These are phyloP conservation scores for Megaceryle maxima DNA, from an alignment of 2,113 vertebrate genomes.

Conservation along the genomic window DNA sequence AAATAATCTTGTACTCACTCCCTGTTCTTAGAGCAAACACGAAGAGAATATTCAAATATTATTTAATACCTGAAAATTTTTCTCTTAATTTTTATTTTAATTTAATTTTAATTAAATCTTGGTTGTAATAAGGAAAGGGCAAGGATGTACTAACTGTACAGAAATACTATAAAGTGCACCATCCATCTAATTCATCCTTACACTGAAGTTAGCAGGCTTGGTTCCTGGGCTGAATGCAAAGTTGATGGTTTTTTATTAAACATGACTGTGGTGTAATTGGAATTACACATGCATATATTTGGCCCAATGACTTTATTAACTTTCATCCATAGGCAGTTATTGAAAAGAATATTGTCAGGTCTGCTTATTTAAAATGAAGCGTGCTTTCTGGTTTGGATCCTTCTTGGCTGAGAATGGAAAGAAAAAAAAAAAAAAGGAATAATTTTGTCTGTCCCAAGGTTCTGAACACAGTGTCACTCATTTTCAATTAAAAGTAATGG, in stretches of 20 bases:
- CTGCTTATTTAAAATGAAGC: constrained; percentile 18
- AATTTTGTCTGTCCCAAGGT: background rate
- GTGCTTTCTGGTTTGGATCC: background rate
- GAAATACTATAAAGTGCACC: background rate
- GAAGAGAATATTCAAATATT: constrained; percentile 32
- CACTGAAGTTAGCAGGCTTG: background rate
- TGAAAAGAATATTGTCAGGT: constrained; percentile 28
- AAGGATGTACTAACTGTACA: background rate
- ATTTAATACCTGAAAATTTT: constrained; percentile 20
- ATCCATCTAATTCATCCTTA: background rate
- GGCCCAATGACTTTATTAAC: constrained; percentile 45
- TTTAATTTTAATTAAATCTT: constrained; percentile 56
- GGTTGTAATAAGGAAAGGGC: constrained; percentile 3
- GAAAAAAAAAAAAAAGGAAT: background rate
- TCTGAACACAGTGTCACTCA: background rate
- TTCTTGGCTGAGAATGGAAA: background rate
- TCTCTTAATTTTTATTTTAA: constrained; percentile 48
- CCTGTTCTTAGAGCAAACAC: constrained; percentile 33
- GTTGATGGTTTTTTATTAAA: constrained; percentile 27
- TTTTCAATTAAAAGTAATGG: constrained; percentile 1
- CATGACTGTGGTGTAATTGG: constrained; percentile 12
- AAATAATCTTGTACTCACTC: constrained; percentile 26
- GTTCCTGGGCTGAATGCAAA: background rate
- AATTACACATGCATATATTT: constrained; percentile 41
- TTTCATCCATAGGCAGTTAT: constrained; percentile 24